phyloP scores from a whole-genome alignment of 53 echinoderm and acorn worm genomes.

The Antedon mediterranea region DNA sequence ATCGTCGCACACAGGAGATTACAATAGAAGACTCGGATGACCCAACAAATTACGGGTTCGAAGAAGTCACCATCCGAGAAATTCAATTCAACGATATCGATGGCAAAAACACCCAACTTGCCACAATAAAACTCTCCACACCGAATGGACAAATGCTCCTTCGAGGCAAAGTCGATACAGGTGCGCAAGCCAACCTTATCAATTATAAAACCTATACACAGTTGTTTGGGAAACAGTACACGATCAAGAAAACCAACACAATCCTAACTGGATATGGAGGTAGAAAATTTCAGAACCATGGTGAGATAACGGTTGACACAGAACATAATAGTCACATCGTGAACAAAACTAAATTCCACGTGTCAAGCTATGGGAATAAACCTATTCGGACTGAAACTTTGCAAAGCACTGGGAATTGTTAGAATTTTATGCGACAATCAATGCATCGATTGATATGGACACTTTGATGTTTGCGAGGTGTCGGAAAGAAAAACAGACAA shows the following conservation, averaged over 20 bases:
- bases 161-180: constrained; percentile 11
- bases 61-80: background rate
- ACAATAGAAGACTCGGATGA: background rate
- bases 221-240: constrained; percentile 7
- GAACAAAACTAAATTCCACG: background rate
- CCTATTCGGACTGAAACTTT: constrained; percentile 11
- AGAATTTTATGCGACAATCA: background rate
- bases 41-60: background rate
- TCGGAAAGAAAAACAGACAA: background rate
- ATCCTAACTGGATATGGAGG: constrained; percentile 4
- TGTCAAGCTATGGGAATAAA: background rate
- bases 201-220: no score
- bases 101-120: background rate
- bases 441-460: no score
- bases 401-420: constrained; percentile 10
- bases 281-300: background rate
- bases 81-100: background rate
- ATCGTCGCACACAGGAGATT: background rate
- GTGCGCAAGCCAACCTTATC: no score
- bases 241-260: background rate
- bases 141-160: background rate
- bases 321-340: background rate
- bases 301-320: background rate
- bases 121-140: background rate
- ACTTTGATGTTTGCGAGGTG: no score